Conservation (phyloP, 2,797 vertebrate species). For the Buceros bicornis region DNA sequence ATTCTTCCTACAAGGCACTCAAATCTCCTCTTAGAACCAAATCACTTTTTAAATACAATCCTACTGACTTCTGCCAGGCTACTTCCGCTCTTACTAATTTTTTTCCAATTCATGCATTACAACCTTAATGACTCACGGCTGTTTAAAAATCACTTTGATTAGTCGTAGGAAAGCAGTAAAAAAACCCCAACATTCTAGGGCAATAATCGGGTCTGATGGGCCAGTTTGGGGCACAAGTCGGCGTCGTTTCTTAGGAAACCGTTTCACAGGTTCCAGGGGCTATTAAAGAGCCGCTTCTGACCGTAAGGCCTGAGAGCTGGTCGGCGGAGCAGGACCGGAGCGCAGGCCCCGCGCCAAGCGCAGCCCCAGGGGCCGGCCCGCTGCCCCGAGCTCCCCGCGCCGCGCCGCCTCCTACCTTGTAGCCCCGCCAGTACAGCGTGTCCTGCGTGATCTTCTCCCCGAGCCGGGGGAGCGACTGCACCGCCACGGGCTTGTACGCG, state of each 20-base stretch:
- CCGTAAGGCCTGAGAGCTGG: background rate
- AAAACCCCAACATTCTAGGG: rapidly evolving
- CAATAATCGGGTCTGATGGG: rapidly evolving
- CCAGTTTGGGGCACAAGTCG: rapidly evolving
- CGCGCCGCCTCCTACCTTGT: constrained; percentile 82
- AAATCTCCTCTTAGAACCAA: background rate
- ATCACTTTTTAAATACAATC: rapidly evolving
- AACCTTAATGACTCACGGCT: rapidly evolving
- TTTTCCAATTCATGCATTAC: rapidly evolving
- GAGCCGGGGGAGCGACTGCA: constrained; percentile 87
- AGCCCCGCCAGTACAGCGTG: constrained; percentile 92
- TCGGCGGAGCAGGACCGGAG: rapidly evolving
- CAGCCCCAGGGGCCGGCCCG: no score
- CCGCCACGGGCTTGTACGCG: constrained; percentile 87
- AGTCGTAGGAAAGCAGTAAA: rapidly evolving
- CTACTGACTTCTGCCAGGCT: rapidly evolving
- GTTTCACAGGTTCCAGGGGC: rapidly evolving
- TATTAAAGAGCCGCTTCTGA: rapidly evolving
- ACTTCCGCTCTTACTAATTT: rapidly evolving
- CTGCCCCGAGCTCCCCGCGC: background rate
- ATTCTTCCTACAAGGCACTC: rapidly evolving
- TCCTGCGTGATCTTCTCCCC: constrained; percentile 92
- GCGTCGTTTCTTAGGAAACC: no score
- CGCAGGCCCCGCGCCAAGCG: background rate
- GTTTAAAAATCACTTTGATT: rapidly evolving